These are phyloP conservation scores for Crotalus viridis DNA, from an alignment of 2,113 vertebrate genomes.

Conservation along the genomic window DNA sequence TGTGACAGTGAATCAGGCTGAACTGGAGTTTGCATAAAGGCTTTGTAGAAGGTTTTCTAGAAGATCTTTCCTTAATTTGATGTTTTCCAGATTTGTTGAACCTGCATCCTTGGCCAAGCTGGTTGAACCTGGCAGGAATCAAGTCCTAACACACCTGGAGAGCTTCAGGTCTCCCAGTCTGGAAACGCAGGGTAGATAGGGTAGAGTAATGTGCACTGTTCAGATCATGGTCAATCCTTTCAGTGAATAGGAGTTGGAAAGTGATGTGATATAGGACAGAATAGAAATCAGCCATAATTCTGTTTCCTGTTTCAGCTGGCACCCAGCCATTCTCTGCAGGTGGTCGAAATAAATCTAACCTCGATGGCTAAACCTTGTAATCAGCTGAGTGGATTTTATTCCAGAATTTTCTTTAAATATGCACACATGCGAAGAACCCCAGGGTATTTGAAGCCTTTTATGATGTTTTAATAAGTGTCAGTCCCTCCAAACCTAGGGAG, in stretches of 20 bases:
- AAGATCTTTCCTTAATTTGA: not conserved
- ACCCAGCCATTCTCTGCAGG: not conserved
- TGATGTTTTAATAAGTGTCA: slow-evolving; percentile 52
- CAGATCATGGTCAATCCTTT: not conserved
- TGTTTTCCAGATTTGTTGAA: not conserved
- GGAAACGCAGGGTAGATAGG: not conserved
- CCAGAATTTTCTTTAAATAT: not conserved
- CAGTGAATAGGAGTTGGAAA: not conserved
- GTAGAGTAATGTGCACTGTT: not conserved
- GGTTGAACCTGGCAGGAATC: not conserved
- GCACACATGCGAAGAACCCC: not conserved
- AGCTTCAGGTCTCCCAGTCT: not conserved
- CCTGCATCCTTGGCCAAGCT: not conserved
- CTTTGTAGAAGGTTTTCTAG: not conserved
- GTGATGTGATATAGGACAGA: fast-evolving
- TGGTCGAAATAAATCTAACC: not conserved
- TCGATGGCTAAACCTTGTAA: not conserved
- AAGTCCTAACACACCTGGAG: not conserved
- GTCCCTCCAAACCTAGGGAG: slow-evolving; percentile 47
- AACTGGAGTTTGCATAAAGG: not conserved
- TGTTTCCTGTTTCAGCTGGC: not conserved
- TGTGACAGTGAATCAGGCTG: not conserved
- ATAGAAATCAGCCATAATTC: not conserved
- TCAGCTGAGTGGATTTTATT: not conserved
- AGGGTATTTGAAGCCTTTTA: slow-evolving; percentile 42